Base-by-base conservation (phyloP, 2,888 invertebrate species). In the Pollenia labialis region DNA sequence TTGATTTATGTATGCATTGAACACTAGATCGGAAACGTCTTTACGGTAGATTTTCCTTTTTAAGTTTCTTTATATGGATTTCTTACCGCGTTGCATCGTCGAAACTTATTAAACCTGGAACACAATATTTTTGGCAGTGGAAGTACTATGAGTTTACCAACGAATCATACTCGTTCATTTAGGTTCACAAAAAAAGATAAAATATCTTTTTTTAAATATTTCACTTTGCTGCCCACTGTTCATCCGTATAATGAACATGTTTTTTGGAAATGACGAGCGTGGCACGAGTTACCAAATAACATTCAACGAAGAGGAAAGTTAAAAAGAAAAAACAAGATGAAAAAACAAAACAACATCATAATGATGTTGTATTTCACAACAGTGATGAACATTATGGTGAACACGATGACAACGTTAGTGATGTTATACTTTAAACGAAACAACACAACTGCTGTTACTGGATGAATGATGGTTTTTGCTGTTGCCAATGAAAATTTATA, bases 251-350 rank as follows among this genome's bases (percentile, higher is more conserved):
- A 16, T 68, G 54, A 87, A 81, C 66, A 84, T 87, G 68, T 66
- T 23, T 81, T 46, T 75, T 74, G 74, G 64, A 80, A 83, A 82
- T 68, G 40, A 50, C 52, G 58, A 60, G 60, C 32, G 60, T 81
- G 81, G 77, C 84, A 81, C 81, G 68, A 74, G 81, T 81, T 84
- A 74, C 18, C 66, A 58, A 80, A 32, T 32, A 62, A 52, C 58
- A 62, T 69, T n/a, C 56, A 50, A 85, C 40, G 42, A 74, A 71
- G 68, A 81, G 68, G 60, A 44, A 84, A 81, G 80, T 76, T 86
- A n/a, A 52, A 72, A 42, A 66, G 54, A 52, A 75, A 62, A 74
- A 54, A n/a, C 18, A 77, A 62, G 66, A 66, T 48, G 71, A 46
- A 64, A 80, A 81, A 48, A 79, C 48, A 64, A 68, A 74, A 56